These are phyloP conservation scores for Seriola rivoliana DNA, from an alignment of 2,113 vertebrate species.

Conservation along the genomic window DNA sequence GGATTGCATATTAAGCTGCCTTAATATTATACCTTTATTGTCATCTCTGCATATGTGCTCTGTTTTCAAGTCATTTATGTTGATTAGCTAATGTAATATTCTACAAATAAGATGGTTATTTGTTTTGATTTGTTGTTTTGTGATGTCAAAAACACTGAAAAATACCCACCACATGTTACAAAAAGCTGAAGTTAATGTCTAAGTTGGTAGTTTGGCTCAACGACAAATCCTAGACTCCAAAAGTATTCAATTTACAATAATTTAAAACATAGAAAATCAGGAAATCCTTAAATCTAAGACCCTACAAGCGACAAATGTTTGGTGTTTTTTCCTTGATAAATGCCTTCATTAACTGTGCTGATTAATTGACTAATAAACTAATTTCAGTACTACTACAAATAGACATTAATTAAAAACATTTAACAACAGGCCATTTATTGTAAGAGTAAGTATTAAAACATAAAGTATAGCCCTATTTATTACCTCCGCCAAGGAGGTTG, in stretches of 20 bases:
- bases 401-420: conserved; percentile 43
- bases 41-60: conserved; percentile 4
- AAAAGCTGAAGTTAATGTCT: not conserved
- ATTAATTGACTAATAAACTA: conserved; percentile 7
- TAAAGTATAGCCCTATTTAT: conserved; percentile 71
- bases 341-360: not conserved
- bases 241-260: conserved; percentile 1
- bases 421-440: conserved; percentile 72
- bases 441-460: conserved; percentile 58
- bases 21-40: not conserved
- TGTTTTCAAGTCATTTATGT: not conserved
- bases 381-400: not conserved
- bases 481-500: too few relatives aligned
- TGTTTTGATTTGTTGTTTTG: not conserved
- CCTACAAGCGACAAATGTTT: conserved; percentile 15
- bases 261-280: conserved; percentile 2
- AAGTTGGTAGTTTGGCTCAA: not conserved
- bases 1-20: conserved; percentile 20
- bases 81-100: not conserved
- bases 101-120: not conserved
- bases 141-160: not conserved
- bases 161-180: not conserved
- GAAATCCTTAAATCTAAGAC: not conserved
- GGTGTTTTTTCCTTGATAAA: not conserved
- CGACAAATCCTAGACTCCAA: not conserved